Conservation (phyloP, 2,113 vertebrate genomes). For the Nesogale talazaci region DNA sequence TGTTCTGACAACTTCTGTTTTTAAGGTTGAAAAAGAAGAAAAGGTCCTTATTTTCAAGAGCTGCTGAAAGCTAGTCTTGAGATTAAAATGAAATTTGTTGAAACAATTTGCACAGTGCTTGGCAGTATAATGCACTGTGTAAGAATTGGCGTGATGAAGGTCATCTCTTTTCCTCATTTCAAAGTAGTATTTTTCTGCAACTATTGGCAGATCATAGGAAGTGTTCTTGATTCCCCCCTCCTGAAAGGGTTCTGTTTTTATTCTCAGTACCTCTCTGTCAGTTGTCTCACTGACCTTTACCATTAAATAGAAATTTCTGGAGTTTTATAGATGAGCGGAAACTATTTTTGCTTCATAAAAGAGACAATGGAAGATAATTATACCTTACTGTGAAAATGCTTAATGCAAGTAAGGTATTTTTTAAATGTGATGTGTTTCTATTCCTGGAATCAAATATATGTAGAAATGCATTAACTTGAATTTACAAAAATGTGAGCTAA, state of each 20-base stretch:
- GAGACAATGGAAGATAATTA: constrained; percentile 69
- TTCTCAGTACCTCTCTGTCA: not conserved
- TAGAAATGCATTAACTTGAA: not conserved
- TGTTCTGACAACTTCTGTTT: not conserved
- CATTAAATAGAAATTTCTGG: constrained; percentile 7
- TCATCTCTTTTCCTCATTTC: not conserved
- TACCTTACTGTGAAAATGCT: constrained; percentile 34
- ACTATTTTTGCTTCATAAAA: constrained; percentile 64
- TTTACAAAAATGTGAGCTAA: not conserved
- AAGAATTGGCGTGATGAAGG: not conserved
- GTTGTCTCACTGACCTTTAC: constrained; percentile 48
- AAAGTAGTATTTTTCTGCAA: constrained; percentile 1
- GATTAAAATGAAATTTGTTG: not conserved
- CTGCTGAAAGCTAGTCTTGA: not conserved
- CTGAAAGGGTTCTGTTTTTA: constrained; percentile 35
- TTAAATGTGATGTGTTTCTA: not conserved
- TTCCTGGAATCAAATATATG: not conserved
- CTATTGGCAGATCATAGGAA: not conserved
- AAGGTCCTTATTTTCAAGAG: not conserved
- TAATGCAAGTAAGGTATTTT: constrained; percentile 1
- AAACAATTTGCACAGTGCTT: not conserved
- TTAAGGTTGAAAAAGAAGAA: not conserved
- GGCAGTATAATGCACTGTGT: not conserved
- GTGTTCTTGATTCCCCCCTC: not conserved
- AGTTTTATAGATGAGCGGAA: constrained; percentile 50